phyloP scores from a whole-genome alignment of 1,140 invertebrate species.

The Platyscapa corneri region DNA sequence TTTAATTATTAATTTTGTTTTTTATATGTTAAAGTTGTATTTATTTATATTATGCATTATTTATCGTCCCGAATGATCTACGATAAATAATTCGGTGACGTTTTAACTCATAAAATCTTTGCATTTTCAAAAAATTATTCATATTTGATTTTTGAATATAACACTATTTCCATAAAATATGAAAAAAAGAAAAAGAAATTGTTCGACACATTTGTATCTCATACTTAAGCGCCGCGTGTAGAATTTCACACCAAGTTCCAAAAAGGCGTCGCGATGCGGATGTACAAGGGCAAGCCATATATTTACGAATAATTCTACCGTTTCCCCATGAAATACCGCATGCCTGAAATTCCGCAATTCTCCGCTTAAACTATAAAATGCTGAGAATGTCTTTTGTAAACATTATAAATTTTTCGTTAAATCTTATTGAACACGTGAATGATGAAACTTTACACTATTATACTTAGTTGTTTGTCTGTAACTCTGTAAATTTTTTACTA shows the following conservation, averaged over 20 bases:
- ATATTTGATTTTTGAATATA: not conserved
- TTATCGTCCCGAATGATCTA: no score
- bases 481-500: no score
- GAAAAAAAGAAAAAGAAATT: not conserved
- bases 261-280: slow-evolving; percentile 34
- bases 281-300: not conserved
- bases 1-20: no score
- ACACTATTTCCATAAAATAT: not conserved
- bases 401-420: slow-evolving; percentile 15
- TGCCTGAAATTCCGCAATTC: not conserved
- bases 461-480: no score
- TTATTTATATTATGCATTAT: no score
- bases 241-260: slow-evolving; percentile 41
- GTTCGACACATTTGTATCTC: not conserved
- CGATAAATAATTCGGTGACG: no score
- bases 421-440: not conserved
- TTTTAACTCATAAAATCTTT: no score
- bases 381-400: slow-evolving; percentile 38
- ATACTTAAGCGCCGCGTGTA: slow-evolving; percentile 31
- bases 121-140: not conserved
- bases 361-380: not conserved
- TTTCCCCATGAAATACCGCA: slow-evolving; percentile 45
- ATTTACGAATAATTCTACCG: slow-evolving; percentile 40
- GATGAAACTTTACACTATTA: no score
- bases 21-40: no score